These are phyloP conservation scores for Zootoca vivipara DNA, from an alignment of 2,113 vertebrate species.

Conservation along the genomic window DNA sequence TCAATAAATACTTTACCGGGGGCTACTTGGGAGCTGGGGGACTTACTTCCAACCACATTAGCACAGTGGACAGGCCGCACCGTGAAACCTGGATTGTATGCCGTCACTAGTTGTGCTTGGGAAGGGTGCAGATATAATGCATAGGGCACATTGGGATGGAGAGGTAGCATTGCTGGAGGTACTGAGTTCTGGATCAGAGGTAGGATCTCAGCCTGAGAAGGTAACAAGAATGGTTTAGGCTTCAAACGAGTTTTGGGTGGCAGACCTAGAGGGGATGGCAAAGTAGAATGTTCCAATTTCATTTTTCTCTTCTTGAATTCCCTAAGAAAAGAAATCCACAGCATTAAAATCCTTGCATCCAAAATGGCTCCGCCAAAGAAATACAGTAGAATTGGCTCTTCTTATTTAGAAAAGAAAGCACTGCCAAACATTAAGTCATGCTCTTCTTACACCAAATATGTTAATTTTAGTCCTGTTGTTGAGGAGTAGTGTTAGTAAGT, in stretches of 20 bases:
- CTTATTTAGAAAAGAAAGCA: neutral
- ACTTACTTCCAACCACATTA: slow-evolving; percentile 63
- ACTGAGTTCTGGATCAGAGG: slow-evolving; percentile 73
- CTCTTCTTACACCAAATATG: neutral
- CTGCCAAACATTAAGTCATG: neutral
- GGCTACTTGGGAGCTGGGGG: slow-evolving; percentile 36
- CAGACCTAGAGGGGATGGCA: slow-evolving; percentile 16
- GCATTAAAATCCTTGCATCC: neutral
- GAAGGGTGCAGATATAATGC: slow-evolving; percentile 85
- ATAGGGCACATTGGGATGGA: slow-evolving; percentile 75
- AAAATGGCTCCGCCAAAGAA: neutral
- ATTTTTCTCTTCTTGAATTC: slow-evolving; percentile 56
- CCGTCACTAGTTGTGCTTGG: slow-evolving; percentile 73
- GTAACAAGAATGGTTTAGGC: slow-evolving; percentile 30
- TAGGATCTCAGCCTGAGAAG: slow-evolving; percentile 64
- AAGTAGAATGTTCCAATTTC: slow-evolving; percentile 48
- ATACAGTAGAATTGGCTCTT: neutral
- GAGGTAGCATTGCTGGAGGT: slow-evolving; percentile 82
- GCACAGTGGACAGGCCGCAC: slow-evolving; percentile 83
- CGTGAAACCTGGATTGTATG: slow-evolving; percentile 77
- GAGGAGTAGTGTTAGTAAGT: neutral
- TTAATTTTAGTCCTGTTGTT: neutral
- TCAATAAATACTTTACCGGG: slow-evolving; percentile 28
- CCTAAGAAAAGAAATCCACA: slow-evolving; percentile 56
- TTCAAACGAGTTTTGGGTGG: slow-evolving; percentile 46